Percentiles rank a stretch among this genome's conserved stretches.
phyloP scores from a whole-genome alignment of 2,113 vertebrate species.

The Malurus melanocephalus region DNA sequence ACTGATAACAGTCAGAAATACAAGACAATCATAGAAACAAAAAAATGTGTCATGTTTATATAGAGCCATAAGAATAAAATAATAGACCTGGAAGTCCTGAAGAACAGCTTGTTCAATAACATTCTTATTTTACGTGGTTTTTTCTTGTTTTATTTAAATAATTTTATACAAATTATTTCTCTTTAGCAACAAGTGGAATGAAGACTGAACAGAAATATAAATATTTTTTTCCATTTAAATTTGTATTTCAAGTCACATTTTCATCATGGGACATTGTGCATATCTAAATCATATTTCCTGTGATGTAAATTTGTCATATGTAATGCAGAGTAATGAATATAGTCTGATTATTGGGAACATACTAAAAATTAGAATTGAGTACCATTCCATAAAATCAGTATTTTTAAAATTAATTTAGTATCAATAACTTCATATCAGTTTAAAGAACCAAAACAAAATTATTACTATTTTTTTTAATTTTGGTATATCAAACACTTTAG shows the following conservation, averaged over 20 bases:
- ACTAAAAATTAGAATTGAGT: neutral
- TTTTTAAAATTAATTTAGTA: neutral
- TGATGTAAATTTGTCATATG: neutral
- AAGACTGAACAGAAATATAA: neutral
- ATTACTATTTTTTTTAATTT: neutral
- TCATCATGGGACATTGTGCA: accelerated
- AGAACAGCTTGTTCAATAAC: neutral
- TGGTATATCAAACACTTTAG: neutral
- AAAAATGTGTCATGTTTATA: neutral
- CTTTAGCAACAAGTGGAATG: neutral
- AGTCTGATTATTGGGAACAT: neutral
- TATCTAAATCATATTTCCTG: neutral
- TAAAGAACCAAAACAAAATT: neutral
- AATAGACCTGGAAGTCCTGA: neutral
- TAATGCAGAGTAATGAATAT: neutral
- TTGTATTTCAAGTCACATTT: neutral
- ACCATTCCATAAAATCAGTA: neutral
- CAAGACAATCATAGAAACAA: neutral
- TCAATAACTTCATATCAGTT: neutral
- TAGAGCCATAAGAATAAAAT: neutral
- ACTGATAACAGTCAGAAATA: neutral
- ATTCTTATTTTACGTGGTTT: neutral
- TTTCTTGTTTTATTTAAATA: neutral
- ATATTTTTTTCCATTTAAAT: neutral
- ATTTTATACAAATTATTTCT: neutral